Base-by-base conservation (phyloP, 2,113 vertebrate genomes). In the Engraulis encrasicolus region DNA sequence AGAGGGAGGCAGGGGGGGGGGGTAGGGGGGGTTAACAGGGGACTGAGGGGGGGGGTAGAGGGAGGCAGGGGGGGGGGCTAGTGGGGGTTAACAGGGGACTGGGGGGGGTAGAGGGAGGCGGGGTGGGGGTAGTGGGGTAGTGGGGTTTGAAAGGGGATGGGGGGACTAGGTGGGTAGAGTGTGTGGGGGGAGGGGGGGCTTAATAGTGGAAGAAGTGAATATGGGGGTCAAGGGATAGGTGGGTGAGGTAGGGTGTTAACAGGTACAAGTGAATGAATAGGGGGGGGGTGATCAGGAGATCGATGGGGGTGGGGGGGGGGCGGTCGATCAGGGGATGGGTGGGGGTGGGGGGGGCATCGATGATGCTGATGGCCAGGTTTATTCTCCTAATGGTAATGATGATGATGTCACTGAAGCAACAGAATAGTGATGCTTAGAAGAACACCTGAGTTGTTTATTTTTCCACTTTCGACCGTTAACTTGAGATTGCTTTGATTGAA, bases 121-220 rank as follows among this genome's bases (percentile, higher is more conserved):
- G 40, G 9, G 40, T 45, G 3, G 84, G 83, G 80, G 66, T 66
- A 82, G 82, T n/a, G 78, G 61, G 83, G 91, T 45, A 5, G 40
- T n/a, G n/a, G n/a, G n/a, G n/a, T n/a, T n/a, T 45, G 3, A 3
- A 3, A 45, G 9, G 40, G 40, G 40, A 9, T 9, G n/a, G n/a
- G n/a, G n/a, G n/a, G n/a, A n/a, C n/a, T n/a, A n/a, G n/a, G n/a
- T n/a, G n/a, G n/a, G n/a, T n/a, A n/a, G n/a, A n/a, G n/a, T n/a
- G n/a, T n/a, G n/a, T 45, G 83, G 82, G 78, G 61, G 83, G 91
- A 5, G 3, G 40, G n/a, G n/a, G n/a, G n/a, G n/a, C n/a, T n/a
- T 45, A 5, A 3, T 9, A 45, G 9, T 3, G 40, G 40, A 9
- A 45, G 40, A 45, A 9, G 40, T 45, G 40, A 45, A 45, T 45